Conservation (phyloP, 2,797 vertebrate species). For the Paramormyrops hopkinsi region DNA sequence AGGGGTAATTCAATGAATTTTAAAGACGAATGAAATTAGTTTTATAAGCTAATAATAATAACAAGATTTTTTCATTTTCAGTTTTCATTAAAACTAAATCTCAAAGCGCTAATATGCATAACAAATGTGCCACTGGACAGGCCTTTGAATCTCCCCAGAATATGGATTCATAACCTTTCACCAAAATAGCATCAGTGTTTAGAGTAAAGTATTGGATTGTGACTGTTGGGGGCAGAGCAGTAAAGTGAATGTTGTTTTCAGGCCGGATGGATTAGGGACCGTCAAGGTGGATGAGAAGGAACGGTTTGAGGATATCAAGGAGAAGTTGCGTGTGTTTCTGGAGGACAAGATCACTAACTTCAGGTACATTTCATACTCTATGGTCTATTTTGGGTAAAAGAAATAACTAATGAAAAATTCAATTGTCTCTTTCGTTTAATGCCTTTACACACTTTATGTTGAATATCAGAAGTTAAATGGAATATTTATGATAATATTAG, state of each 20-base stretch:
- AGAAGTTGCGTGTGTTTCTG: constrained; percentile 88
- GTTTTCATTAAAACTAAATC: neutral
- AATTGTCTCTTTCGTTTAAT: neutral
- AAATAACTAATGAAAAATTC: neutral
- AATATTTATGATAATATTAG: neutral
- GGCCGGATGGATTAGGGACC: constrained; percentile 95
- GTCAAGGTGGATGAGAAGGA: constrained; percentile 98
- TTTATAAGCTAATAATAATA: neutral
- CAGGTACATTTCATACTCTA: constrained; percentile 65
- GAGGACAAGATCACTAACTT: constrained; percentile 99
- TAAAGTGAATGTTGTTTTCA: constrained; percentile 40
- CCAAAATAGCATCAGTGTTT: neutral
- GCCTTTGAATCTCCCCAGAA: neutral
- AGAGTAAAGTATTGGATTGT: neutral
- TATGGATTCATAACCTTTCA: neutral
- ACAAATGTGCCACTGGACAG: neutral
- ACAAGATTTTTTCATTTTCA: neutral
- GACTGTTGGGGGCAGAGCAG: too few relatives aligned
- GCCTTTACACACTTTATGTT: neutral
- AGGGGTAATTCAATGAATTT: neutral
- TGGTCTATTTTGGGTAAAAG: neutral
- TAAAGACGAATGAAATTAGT: neutral
- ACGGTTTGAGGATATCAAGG: constrained; percentile 98
- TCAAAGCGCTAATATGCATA: neutral
- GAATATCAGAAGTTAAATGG: neutral